Evolutionary conservation across 2,888 invertebrate species (phyloP).

Genomic region (Ethmia dodecea): DNA sequence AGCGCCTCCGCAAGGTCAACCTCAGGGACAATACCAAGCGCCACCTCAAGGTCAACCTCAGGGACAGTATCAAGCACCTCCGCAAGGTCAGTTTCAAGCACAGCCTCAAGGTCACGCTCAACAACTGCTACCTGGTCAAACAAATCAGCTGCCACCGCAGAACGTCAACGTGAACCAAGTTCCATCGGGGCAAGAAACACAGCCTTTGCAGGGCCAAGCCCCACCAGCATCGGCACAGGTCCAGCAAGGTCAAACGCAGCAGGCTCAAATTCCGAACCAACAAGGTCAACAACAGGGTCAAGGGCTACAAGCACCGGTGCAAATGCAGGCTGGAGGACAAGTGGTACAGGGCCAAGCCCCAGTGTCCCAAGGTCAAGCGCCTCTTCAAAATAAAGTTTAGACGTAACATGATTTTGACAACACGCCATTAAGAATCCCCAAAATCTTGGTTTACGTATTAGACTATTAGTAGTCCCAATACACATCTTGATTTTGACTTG

Average conservation of each 20-base stretch:
- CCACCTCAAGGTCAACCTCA: slow-evolving; percentile 29
- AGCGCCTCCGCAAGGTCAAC: slow-evolving; percentile 19
- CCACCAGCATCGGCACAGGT: slow-evolving; percentile 9
- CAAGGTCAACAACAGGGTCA: too few relatives aligned
- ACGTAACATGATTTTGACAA: too few relatives aligned
- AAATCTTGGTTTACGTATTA: too few relatives aligned
- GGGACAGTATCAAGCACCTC: slow-evolving; percentile 19
- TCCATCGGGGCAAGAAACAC: slow-evolving; percentile 5
- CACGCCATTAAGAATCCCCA: too few relatives aligned
- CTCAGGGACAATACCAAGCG: slow-evolving; percentile 20
- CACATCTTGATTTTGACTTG: too few relatives aligned
- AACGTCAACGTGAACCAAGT: slow-evolving; percentile 2
- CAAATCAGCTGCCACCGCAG: slow-evolving; percentile 15
- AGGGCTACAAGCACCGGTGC: too few relatives aligned
- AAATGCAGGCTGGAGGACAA: too few relatives aligned
- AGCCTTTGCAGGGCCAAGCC: slow-evolving; percentile 13
- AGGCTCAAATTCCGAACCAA: not conserved
- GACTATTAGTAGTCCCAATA: too few relatives aligned
- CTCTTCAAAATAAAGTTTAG: too few relatives aligned
- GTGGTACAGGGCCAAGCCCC: too few relatives aligned
- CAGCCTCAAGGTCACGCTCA: slow-evolving; percentile 25
- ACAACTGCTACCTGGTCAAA: slow-evolving; percentile 21
- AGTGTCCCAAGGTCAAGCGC: too few relatives aligned
- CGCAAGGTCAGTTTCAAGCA: slow-evolving; percentile 22
- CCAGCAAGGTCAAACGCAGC: not conserved